phyloP scores from a whole-genome alignment of 2,113 vertebrate genomes.

The Scomber colias region DNA sequence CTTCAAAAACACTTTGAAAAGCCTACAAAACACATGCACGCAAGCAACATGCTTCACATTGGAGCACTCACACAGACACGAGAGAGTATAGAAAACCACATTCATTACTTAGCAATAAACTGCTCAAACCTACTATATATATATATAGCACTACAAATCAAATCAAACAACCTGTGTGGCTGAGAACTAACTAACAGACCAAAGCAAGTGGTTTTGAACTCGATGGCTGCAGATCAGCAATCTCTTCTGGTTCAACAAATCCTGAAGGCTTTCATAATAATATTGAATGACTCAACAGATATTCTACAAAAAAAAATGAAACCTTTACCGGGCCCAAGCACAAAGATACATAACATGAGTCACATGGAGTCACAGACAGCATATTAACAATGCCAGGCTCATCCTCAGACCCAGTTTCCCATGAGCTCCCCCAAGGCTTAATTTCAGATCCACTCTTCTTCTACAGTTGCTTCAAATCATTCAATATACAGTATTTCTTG shows the following conservation, averaged over 20 bases:
- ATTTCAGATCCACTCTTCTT: neutral
- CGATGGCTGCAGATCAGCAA: conserved; percentile 28
- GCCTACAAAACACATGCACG: conserved; percentile 15
- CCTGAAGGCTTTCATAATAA: conserved; percentile 15
- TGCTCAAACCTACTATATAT: neutral
- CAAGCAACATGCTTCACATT: neutral
- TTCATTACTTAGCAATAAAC: neutral
- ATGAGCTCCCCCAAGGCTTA: neutral
- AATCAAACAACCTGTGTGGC: conserved; percentile 14
- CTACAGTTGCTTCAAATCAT: neutral
- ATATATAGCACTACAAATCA: neutral
- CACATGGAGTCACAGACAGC: conserved; percentile 1
- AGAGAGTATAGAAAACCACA: neutral
- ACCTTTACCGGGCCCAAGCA: neutral
- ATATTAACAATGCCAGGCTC: neutral
- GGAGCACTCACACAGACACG: neutral
- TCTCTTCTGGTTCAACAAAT: conserved; percentile 16
- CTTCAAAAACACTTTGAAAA: conserved; percentile 46
- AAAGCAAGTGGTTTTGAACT: conserved; percentile 23
- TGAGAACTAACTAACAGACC: neutral
- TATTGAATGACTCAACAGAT: conserved; percentile 27
- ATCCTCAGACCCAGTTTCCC: neutral
- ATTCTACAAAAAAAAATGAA: neutral
- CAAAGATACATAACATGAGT: neutral
- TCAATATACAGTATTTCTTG: neutral